Conservation (phyloP, 2,113 vertebrate genomes). For the Dasyurus viverrinus region DNA sequence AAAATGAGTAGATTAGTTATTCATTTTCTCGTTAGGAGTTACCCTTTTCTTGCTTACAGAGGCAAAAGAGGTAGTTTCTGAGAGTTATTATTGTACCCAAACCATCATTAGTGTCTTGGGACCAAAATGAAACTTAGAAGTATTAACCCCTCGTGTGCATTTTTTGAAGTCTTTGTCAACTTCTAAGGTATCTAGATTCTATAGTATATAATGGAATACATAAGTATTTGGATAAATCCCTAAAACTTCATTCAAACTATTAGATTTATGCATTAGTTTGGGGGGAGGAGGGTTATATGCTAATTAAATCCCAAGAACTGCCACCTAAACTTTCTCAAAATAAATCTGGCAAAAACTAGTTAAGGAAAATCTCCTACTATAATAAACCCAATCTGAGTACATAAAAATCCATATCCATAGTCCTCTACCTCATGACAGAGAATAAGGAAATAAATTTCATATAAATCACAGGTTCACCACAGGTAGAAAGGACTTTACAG, state of each 20-base stretch:
- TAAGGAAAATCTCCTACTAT: no score
- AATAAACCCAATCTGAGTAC: no score
- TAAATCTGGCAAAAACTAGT: neutral
- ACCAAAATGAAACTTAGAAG: slow-evolving; percentile 58
- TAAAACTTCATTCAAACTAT: neutral
- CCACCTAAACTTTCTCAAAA: neutral
- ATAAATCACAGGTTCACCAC: neutral
- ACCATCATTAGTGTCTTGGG: slow-evolving; percentile 21
- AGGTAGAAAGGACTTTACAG: neutral
- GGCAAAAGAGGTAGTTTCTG: slow-evolving; percentile 67
- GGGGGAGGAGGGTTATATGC: no score
- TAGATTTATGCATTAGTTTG: neutral
- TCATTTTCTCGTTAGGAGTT: slow-evolving; percentile 66
- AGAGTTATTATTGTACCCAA: slow-evolving; percentile 55
- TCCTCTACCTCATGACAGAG: no score
- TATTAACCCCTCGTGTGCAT: slow-evolving; percentile 45
- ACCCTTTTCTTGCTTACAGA: slow-evolving; percentile 56
- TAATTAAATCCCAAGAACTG: neutral
- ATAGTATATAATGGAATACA: neutral
- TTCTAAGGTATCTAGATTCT: slow-evolving; percentile 23
- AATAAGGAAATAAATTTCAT: no score
- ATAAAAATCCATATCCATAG: no score
- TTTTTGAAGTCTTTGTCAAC: slow-evolving; percentile 40
- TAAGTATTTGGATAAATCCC: neutral
- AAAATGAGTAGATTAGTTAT: slow-evolving; percentile 25